A percentile compares a stretch with the other conserved stretches of the same genome.
Conservation (phyloP, 2,797 vertebrate genomes). For the Valencia hispanica region DNA sequence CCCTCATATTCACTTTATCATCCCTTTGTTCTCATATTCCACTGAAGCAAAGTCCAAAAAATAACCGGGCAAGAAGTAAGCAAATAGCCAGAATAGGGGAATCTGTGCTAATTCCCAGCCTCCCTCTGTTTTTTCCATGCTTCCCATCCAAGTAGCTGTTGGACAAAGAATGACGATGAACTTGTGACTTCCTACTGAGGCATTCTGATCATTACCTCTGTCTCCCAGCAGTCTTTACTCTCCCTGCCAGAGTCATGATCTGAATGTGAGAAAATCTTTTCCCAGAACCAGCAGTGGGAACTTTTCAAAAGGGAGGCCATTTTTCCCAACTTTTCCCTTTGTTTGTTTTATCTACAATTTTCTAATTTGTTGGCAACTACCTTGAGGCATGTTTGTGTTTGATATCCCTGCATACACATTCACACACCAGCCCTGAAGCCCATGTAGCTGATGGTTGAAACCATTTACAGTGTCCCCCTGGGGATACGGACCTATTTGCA, state of each 20-base stretch:
- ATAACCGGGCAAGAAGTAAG: conserved; percentile 31
- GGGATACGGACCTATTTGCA: conserved; percentile 72
- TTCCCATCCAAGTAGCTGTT: conserved; percentile 56
- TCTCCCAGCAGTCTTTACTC: conserved; percentile 68
- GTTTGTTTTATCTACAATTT: conserved; percentile 59
- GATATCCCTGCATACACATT: conserved; percentile 38
- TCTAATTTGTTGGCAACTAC: conserved; percentile 65
- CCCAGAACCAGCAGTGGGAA: conserved; percentile 64
- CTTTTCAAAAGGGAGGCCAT: conserved; percentile 20
- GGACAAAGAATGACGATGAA: conserved; percentile 58
- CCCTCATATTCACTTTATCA: conserved; percentile 46
- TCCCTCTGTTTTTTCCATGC: conserved; percentile 21
- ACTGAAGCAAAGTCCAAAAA: conserved; percentile 46
- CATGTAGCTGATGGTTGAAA: conserved; percentile 58
- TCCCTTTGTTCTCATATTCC: conserved; percentile 43
- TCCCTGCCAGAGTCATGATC: conserved; percentile 65
- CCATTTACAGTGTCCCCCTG: conserved; percentile 65
- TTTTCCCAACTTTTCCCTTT: conserved; percentile 52
- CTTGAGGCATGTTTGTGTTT: conserved; percentile 69
- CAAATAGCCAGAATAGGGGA: conserved; percentile 50
- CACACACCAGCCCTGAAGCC: conserved; percentile 39
- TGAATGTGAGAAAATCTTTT: conserved; percentile 71
- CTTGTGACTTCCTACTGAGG: conserved; percentile 69
- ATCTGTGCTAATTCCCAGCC: conserved; percentile 40
- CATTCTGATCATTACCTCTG: conserved; percentile 63